Evolutionary conservation across 1,140 invertebrate genomes (phyloP).

Genomic region (Delia radicum): DNA sequence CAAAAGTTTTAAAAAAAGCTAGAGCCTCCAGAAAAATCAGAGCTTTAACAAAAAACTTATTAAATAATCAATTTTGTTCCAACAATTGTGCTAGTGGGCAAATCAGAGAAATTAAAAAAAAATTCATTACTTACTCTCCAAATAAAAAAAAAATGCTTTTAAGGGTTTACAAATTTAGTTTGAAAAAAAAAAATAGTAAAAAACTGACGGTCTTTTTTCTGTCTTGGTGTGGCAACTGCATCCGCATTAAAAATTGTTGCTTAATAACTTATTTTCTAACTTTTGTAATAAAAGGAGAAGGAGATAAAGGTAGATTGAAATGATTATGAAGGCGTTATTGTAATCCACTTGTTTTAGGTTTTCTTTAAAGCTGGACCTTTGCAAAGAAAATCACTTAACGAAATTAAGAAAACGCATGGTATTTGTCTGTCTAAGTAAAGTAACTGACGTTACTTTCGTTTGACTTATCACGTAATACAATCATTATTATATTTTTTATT

Average conservation of each 20-base stretch:
- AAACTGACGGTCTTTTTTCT: too few relatives aligned
- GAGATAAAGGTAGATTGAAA: too few relatives aligned
- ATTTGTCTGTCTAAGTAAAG: neutral
- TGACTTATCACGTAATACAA: neutral
- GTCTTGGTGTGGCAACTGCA: neutral
- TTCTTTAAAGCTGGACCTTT: neutral
- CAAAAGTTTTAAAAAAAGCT: too few relatives aligned
- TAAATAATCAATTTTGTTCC: too few relatives aligned
- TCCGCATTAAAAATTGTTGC: neutral
- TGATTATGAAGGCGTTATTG: neutral
- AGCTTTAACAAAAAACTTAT: too few relatives aligned
- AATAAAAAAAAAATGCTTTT: too few relatives aligned
- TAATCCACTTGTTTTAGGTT: neutral
- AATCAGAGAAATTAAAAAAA: too few relatives aligned
- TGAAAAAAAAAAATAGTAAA: too few relatives aligned
- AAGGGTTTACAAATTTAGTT: too few relatives aligned
- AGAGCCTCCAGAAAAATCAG: too few relatives aligned
- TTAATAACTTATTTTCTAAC: neutral
- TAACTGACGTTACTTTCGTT: neutral
- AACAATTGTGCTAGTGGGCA: too few relatives aligned
- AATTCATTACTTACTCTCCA: too few relatives aligned
- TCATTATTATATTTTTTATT: neutral
- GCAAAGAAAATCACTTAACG: neutral
- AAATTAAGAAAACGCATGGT: neutral
- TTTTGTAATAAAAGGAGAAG: neutral